Conservation (phyloP, 2,888 invertebrate genomes). For the Notocelia uddmanniana region DNA sequence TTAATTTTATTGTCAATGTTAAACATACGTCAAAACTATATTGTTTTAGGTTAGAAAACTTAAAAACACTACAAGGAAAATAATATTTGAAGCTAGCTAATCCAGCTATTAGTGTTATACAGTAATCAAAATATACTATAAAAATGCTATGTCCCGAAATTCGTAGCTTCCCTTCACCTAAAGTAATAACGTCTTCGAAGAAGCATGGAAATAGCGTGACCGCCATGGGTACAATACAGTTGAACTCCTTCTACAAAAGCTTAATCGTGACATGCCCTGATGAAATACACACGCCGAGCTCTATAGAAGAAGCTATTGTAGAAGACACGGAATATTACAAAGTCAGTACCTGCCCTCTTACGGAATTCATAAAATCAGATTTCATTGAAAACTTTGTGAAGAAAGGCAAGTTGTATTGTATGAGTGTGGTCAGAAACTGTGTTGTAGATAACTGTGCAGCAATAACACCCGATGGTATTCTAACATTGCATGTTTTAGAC, state of each 20-base stretch:
- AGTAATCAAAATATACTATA: not conserved
- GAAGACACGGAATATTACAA: conserved; percentile 75
- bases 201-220: conserved; percentile 57
- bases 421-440: conserved; percentile 67
- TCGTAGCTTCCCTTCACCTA: conserved; percentile 71
- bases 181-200: conserved; percentile 62
- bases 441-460: conserved; percentile 71
- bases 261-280: conserved; percentile 74
- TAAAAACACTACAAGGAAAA: not conserved
- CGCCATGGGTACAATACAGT: conserved; percentile 58
- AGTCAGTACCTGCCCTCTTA: conserved; percentile 62
- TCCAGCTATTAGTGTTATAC: not conserved
- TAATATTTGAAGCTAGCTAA: not conserved
- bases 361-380: conserved; percentile 65
- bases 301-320: conserved; percentile 62
- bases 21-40: not conserved
- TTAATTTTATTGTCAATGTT: not conserved
- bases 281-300: conserved; percentile 64
- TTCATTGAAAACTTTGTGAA: conserved; percentile 75
- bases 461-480: conserved; percentile 70
- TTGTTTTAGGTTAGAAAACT: not conserved
- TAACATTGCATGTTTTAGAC: conserved; percentile 68
- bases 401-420: conserved; percentile 68
- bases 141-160: conserved; percentile 77
- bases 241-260: conserved; percentile 75